Conservation (phyloP, 1,140 invertebrate genomes). For the Trachymyrmex cornetzi region DNA sequence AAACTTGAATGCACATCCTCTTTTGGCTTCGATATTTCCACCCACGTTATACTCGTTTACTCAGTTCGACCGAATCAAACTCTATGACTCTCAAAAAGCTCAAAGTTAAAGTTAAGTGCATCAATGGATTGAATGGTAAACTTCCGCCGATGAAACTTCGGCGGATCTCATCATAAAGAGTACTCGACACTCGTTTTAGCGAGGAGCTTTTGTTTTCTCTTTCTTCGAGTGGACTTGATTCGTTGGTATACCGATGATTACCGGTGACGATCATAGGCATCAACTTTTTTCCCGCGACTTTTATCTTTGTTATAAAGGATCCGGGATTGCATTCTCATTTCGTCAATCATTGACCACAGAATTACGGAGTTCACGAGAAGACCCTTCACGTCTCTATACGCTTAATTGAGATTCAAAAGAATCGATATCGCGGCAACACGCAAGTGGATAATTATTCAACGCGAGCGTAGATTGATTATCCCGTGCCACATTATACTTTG, state of each 20-base stretch:
- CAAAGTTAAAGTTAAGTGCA: conserved; percentile 50
- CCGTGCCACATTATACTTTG: conserved; percentile 25
- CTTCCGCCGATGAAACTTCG: neutral
- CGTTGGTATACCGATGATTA: conserved; percentile 33
- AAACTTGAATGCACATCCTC: neutral
- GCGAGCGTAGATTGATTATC: conserved; percentile 47
- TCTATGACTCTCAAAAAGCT: conserved; percentile 10
- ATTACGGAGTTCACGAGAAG: conserved; percentile 7
- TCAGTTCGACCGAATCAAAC: neutral
- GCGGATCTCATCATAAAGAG: conserved; percentile 34
- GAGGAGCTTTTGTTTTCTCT: conserved; percentile 19
- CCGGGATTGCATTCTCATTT: conserved; percentile 45
- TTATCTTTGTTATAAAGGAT: conserved; percentile 46
- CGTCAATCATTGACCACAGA: conserved; percentile 29
- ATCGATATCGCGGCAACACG: conserved; percentile 41
- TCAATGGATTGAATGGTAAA: conserved; percentile 12
- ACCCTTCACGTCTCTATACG: neutral
- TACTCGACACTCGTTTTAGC: conserved; percentile 43
- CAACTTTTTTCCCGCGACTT: conserved; percentile 31
- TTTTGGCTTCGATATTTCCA: neutral
- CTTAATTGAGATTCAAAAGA: conserved; percentile 58
- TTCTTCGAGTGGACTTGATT: conserved; percentile 12
- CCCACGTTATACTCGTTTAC: neutral
- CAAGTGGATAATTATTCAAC: conserved; percentile 49
- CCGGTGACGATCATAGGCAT: conserved; percentile 41